Evolutionary conservation across 1,140 invertebrate species (phyloP), one percentile per base, ranked within the genome.

Genomic region (Agraylea sexmaculata): DNA sequence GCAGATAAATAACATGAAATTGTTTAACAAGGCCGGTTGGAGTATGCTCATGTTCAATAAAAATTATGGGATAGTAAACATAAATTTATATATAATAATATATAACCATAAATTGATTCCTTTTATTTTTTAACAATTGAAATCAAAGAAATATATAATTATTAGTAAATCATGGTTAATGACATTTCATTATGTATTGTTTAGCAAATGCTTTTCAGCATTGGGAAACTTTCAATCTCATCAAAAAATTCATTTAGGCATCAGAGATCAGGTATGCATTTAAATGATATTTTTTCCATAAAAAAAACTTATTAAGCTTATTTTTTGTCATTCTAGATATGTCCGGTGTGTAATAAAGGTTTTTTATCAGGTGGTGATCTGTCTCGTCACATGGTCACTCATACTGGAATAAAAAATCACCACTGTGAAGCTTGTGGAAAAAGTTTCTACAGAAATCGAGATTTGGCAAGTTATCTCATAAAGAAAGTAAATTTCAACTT

Each of bases 381-480:
- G 7, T 74, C 78, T 2, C 67, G 80, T 32, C 83, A 87, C 50
- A 72, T 78, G 52, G 69, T 73, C 4, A 80, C 77, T 5, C 82
- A 85, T 50, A 80, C 78, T 1, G 80, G 80, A 0, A 70, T 83
- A 28, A 83, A 80, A 52, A 76, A 77, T 53, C 80, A 77, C 53
- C 74, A 78, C 37, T 87, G 83, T 53, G 75, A 84, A 50, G 57
- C 82, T 2, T 87, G 83, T 53, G 74, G 72, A 4, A 77, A 80
- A 49, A 70, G 73, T 7, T 87, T 84, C 49, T 74, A 74, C 17
- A 70, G 80, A 2, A 75, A 75, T 12, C 61, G 70, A 47, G 71
- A 73, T 46, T 63, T 73, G 51, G 68, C 70, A 23, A 60, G 55
- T 38, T 53, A 19, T 15, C n/a, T 34, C 4, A 33, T 15, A 15